Evolutionary conservation across 2,113 vertebrate genomes (phyloP).

Genomic region (Donacobius atricapilla): DNA sequence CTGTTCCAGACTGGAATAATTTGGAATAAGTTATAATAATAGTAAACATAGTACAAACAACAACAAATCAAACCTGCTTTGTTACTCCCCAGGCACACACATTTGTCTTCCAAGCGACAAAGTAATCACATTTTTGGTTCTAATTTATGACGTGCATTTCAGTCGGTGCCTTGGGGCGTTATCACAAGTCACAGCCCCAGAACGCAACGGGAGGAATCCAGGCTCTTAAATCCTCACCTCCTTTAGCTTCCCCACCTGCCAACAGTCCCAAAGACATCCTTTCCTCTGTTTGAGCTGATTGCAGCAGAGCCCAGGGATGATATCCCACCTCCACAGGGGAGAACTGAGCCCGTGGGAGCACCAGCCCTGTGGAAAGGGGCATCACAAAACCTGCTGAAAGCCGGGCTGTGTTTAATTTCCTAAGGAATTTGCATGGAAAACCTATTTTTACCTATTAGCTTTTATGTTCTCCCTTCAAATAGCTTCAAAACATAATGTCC

Average conservation of each 20-base stretch:
- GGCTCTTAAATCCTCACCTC: constrained; percentile 59
- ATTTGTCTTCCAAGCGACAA: constrained; percentile 63
- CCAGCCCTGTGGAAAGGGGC: not conserved
- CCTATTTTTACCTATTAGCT: not conserved
- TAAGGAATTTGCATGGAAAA: not conserved
- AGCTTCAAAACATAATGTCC: not conserved
- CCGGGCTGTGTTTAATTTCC: not conserved
- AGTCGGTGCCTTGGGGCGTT: constrained; percentile 31
- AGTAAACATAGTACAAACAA: constrained; percentile 60
- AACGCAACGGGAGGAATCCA: not conserved
- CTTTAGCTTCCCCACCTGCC: constrained; percentile 42
- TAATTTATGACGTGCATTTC: constrained; percentile 64
- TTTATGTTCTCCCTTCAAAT: not conserved
- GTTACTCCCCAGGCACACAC: constrained; percentile 56
- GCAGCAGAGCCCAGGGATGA: not conserved
- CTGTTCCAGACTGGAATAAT: constrained; percentile 8
- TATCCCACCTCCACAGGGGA: not conserved
- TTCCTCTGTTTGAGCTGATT: not conserved
- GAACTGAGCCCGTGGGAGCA: not conserved
- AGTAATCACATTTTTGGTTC: constrained; percentile 67
- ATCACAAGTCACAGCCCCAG: constrained; percentile 49
- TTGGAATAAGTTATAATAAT: constrained; percentile 61
- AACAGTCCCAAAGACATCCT: not conserved
- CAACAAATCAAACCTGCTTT: constrained; percentile 65
- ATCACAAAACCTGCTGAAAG: not conserved